Conservation (phyloP, 2,113 vertebrate species). For the Accipiter virgatus region DNA sequence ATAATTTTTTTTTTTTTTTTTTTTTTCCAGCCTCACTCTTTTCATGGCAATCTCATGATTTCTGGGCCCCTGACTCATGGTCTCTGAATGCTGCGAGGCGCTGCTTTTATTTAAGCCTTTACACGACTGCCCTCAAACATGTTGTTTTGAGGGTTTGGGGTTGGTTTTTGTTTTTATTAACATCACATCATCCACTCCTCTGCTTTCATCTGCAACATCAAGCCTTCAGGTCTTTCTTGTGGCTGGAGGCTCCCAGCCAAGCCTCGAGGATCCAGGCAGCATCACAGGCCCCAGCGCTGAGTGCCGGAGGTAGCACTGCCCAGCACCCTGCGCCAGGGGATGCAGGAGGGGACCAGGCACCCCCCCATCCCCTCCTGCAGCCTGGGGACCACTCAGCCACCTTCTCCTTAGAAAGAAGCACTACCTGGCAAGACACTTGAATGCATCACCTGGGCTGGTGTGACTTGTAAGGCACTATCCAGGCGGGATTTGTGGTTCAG, state of each 20-base stretch:
- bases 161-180: not conserved
- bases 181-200: not conserved
- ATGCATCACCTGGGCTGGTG: not conserved
- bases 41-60: not conserved
- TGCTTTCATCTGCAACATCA: not conserved
- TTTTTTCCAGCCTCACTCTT: not conserved
- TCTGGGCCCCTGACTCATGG: not conserved
- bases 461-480: not conserved
- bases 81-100: not conserved
- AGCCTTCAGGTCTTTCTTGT: not conserved
- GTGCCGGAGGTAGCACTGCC: not conserved
- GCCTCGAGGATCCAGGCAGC: fast-evolving
- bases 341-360: not conserved
- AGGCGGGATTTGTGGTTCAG: not conserved
- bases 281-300: not conserved
- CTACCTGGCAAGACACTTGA: fast-evolving
- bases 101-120: not conserved
- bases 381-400: fast-evolving
- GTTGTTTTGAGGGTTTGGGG: not conserved
- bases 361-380: not conserved
- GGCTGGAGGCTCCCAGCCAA: not conserved
- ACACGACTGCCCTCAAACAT: not conserved
- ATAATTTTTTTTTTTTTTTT: not conserved
- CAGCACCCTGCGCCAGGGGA: not conserved
- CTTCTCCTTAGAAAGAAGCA: not conserved